Base-by-base conservation (phyloP, 1,140 invertebrate genomes). In the Pachypsylla venusta region DNA sequence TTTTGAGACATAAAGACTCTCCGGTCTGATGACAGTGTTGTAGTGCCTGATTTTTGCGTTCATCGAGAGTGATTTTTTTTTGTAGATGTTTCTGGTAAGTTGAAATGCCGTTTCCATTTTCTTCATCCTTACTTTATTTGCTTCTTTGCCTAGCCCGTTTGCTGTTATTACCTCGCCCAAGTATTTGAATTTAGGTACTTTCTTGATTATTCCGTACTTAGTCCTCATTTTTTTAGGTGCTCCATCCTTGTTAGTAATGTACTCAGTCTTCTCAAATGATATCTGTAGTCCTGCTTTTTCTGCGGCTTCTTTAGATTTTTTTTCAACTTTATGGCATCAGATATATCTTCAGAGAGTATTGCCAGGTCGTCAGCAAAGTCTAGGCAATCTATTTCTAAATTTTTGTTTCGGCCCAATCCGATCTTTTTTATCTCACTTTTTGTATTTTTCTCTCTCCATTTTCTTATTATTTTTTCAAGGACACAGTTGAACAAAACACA, bases 401-500 rank as follows among this genome's bases (percentile, higher is more conserved):
- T 40, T 58, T 42, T 24, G 2, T 25, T 3, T 20, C 57, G 35
- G 35, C 42, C 42, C 7, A 48, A 19, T 48, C 22, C 22, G 22
- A 48, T 48, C 4, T 48, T 48, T 19, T 48, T 48, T 5, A 48
- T 19, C 5, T n/a, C 42, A 48, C 16, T 22, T 19, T 48, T 48
- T 4, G 5, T 48, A n/a, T 48, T 48, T 22, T 48, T 48, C 16
- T 48, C n/a, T n/a, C 42, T 25, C 1, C 24, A 48, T 26, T 22
- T 39, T 58, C 40, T 53, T 26, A 58, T 58, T 5, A 58, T 14
- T 53, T 61, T 59, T 24, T 55, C 53, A 20, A 61, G 19, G 12
- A 56, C 42, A 25, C 57, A 19, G 30, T 60, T 60, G 16, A 60
- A 60, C 24, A 60, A 35, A 16, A 57, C 16, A 22, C 27, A 39